phyloP scores from a whole-genome alignment of 2,888 invertebrate species.

The Seladonia tumulorum region DNA sequence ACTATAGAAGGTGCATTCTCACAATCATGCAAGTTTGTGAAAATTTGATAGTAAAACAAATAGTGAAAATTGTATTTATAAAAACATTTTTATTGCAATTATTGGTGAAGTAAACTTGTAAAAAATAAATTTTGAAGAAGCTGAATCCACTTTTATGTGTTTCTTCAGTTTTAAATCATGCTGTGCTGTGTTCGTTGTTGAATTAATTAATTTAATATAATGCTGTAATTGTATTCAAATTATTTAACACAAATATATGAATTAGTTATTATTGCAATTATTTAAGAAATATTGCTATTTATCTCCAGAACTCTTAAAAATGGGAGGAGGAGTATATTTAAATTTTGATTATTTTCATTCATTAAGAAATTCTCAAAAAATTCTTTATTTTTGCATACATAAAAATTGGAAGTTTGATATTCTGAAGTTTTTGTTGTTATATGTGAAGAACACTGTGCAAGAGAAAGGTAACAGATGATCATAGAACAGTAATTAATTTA shows the following conservation, averaged over 20 bases:
- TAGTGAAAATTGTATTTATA: constrained; percentile 19
- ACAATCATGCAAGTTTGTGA: constrained; percentile 21
- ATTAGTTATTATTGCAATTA: constrained; percentile 3
- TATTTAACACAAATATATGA: constrained; percentile 24
- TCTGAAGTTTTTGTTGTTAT: neutral
- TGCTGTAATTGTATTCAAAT: constrained; percentile 17
- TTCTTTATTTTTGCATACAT: too few species aligned
- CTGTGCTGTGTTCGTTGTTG: constrained; percentile 29
- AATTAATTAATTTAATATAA: constrained; percentile 23
- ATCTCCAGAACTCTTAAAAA: neutral
- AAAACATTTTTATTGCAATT: constrained; percentile 15
- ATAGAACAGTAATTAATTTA: neutral
- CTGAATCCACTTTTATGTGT: constrained; percentile 28
- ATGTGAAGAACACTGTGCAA: neutral
- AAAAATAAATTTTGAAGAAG: constrained; percentile 39
- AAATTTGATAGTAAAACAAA: constrained; percentile 12
- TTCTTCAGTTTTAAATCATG: constrained; percentile 20
- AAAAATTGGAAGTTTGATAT: neutral
- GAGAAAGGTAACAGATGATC: neutral
- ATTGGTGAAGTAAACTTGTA: neutral
- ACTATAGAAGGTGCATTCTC: constrained; percentile 12
- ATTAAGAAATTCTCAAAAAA: neutral
- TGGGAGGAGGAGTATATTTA: neutral
- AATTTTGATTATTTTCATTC: neutral
- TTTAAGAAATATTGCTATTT: constrained; percentile 3